Conservation (phyloP, 1,140 invertebrate species). For the Leucophenga varia region DNA sequence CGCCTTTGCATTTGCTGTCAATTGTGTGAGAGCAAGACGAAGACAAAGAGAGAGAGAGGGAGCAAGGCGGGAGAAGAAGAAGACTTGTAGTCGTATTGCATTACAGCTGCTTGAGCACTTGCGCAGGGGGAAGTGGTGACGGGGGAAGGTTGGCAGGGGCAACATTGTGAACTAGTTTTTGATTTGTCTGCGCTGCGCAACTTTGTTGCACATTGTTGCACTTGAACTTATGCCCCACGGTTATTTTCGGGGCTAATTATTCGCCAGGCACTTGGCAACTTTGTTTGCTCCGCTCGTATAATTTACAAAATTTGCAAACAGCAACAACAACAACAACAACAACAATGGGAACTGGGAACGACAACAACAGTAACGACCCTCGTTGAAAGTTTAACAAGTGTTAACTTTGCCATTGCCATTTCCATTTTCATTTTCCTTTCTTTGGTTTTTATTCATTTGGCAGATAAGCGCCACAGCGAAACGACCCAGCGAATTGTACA, state of each 20-base stretch:
- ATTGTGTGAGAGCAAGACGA: slow-evolving; percentile 29
- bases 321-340: too few relatives aligned
- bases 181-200: slow-evolving; percentile 35
- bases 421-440: slow-evolving; percentile 45
- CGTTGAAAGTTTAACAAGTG: slow-evolving; percentile 52
- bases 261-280: slow-evolving; percentile 48
- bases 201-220: slow-evolving; percentile 35
- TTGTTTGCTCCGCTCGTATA: slow-evolving; percentile 37
- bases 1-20: slow-evolving; percentile 50
- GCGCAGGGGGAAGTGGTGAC: neutral
- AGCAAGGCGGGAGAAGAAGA: slow-evolving; percentile 5
- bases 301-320: slow-evolving; percentile 37
- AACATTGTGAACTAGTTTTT: slow-evolving; percentile 40
- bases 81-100: slow-evolving; percentile 22
- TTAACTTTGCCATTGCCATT: slow-evolving; percentile 53
- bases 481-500: slow-evolving; percentile 20
- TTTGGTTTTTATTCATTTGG: slow-evolving; percentile 42
- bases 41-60: slow-evolving; percentile 2
- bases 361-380: slow-evolving; percentile 21
- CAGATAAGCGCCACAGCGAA: slow-evolving; percentile 38
- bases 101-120: slow-evolving; percentile 18
- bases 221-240: slow-evolving; percentile 50
- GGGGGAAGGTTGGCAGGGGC: slow-evolving; percentile 1
- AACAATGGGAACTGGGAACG: neutral
- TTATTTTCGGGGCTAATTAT: slow-evolving; percentile 51